phyloP scores from a whole-genome alignment of 2,797 vertebrate genomes.

The Pseudochirops corinnae region DNA sequence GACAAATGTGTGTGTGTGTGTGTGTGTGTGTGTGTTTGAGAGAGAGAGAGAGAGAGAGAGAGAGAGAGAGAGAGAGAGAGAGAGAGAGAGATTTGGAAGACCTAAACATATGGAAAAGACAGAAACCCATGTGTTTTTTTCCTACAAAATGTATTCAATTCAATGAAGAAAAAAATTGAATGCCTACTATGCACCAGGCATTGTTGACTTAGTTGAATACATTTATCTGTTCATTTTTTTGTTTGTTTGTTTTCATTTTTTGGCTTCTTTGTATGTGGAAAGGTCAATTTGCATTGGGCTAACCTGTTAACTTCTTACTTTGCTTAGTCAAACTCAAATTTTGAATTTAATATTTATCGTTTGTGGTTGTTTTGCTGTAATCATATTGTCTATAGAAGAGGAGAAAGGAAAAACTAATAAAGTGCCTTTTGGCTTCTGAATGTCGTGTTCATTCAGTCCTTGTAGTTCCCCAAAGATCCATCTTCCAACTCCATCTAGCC shows the following conservation, averaged over 20 bases:
- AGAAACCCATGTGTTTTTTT: background rate
- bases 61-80: too few species aligned
- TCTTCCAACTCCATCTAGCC: background rate
- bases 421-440: background rate
- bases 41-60: too few species aligned
- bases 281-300: background rate
- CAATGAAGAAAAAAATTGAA: background rate
- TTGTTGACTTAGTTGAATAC: background rate
- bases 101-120: background rate
- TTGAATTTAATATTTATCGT: background rate
- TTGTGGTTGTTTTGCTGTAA: background rate
- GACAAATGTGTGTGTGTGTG: background rate
- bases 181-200: background rate
- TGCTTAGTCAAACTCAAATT: background rate
- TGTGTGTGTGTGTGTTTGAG: too few species aligned
- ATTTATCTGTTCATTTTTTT: background rate
- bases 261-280: background rate
- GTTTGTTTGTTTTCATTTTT: background rate
- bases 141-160: background rate
- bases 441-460: background rate
- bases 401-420: background rate
- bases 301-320: background rate
- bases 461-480: background rate
- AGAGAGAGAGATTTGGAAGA: background rate
- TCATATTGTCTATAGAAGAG: background rate